Percentiles rank a stretch among this genome's conserved stretches.
Conservation (phyloP, 2,797 vertebrate species). For the Orientallactaga sibirica region DNA sequence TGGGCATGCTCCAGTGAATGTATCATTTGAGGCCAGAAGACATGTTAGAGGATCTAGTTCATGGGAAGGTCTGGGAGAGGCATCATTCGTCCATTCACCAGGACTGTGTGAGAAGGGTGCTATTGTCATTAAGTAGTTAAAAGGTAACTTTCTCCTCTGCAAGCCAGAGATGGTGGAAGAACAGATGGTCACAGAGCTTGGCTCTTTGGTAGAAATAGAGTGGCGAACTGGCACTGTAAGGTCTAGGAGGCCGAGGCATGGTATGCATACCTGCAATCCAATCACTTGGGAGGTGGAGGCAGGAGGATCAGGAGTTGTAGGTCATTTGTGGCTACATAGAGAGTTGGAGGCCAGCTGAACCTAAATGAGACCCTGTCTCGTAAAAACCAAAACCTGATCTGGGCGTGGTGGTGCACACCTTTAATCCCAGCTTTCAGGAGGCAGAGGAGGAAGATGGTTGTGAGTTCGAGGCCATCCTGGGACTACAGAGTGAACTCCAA, state of each 20-base stretch:
- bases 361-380: neutral
- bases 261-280: too few species aligned
- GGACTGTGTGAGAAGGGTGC: neutral
- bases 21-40: neutral
- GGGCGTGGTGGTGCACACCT: too few species aligned
- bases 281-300: neutral
- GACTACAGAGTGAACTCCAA: too few species aligned
- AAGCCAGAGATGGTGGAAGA: neutral
- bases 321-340: neutral
- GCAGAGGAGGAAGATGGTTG: too few species aligned
- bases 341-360: neutral
- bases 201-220: neutral
- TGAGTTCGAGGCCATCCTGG: too few species aligned
- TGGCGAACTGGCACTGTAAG: too few species aligned
- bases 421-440: too few species aligned
- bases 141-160: neutral
- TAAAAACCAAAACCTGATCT: too few species aligned
- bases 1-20: neutral
- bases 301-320: neutral
- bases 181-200: neutral
- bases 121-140: neutral
- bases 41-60: neutral
- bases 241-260: neutral
- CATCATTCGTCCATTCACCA: neutral
- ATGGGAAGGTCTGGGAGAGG: neutral